Conservation (phyloP, 2,888 invertebrate species). For the Brenthis daphne region DNA sequence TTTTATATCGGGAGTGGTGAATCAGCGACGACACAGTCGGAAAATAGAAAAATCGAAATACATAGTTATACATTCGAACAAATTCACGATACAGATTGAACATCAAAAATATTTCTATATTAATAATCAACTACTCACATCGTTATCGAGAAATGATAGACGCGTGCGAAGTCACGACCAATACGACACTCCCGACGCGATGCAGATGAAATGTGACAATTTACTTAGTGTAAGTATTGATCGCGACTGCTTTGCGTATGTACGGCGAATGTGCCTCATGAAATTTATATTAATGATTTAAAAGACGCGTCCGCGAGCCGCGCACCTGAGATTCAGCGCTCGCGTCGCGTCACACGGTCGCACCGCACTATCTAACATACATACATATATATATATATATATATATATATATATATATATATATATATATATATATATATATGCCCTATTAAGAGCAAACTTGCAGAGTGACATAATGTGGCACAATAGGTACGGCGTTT, state of each 20-base stretch:
- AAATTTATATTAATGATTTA: constrained; percentile 43
- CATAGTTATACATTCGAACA: constrained; percentile 64
- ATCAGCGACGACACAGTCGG: constrained; percentile 62
- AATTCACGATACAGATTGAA: constrained; percentile 77
- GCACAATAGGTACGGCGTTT: constrained; percentile 33
- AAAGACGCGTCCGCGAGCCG: constrained; percentile 48
- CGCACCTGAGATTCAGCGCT: constrained; percentile 73
- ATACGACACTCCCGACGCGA: constrained; percentile 27
- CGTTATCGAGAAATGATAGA: constrained; percentile 63
- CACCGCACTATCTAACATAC: constrained; percentile 45
- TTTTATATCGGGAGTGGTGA: constrained; percentile 64
- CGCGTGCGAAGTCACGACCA: constrained; percentile 56
- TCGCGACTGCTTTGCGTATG: constrained; percentile 43
- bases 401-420: too few relatives aligned
- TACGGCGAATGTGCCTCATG: constrained; percentile 25
- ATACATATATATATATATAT: too few relatives aligned
- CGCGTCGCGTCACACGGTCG: constrained; percentile 55
- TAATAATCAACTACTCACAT: constrained; percentile 70
- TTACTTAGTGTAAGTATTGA: constrained; percentile 19
- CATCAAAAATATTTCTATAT: constrained; percentile 79
- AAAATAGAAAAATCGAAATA: constrained; percentile 70
- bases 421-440: too few relatives aligned
- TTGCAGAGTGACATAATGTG: constrained; percentile 23
- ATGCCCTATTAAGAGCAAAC: not conserved
- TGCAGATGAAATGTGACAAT: too few relatives aligned